phyloP scores from a whole-genome alignment of 1,140 invertebrate species.

The Caerostris extrusa region DNA sequence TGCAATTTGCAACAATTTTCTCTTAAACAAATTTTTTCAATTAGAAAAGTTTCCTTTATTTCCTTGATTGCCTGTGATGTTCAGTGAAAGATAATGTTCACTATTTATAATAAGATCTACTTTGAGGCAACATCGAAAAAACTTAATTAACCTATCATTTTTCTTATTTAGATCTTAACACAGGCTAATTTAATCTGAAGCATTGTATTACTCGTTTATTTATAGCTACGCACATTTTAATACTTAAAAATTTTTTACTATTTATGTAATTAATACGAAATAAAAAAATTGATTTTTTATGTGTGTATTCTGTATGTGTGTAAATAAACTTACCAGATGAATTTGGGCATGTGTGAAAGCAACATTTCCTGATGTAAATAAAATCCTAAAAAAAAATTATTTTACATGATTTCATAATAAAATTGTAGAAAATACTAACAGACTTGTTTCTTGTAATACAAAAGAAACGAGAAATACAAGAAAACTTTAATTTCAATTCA shows the following conservation, averaged over 20 bases:
- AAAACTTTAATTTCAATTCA: no score
- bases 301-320: no score
- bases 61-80: background rate
- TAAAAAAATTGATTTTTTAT: no score
- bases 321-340: no score
- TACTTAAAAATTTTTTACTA: background rate
- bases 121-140: background rate
- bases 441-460: no score
- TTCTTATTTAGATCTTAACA: background rate
- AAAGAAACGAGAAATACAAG: no score
- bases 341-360: no score
- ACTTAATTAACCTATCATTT: background rate
- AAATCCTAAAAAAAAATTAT: no score
- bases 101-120: background rate
- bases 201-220: background rate
- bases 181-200: background rate
- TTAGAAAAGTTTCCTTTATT: background rate
- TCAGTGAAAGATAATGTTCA: background rate
- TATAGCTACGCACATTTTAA: constrained; percentile 17
- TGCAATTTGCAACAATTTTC: background rate
- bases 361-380: no score
- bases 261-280: background rate
- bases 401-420: no score
- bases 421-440: no score
- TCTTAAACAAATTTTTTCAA: background rate